Evolutionary conservation across 1,140 invertebrate species (phyloP), one percentile per base, ranked within the genome.

Genomic region (Diplogasteroides magnus): DNA sequence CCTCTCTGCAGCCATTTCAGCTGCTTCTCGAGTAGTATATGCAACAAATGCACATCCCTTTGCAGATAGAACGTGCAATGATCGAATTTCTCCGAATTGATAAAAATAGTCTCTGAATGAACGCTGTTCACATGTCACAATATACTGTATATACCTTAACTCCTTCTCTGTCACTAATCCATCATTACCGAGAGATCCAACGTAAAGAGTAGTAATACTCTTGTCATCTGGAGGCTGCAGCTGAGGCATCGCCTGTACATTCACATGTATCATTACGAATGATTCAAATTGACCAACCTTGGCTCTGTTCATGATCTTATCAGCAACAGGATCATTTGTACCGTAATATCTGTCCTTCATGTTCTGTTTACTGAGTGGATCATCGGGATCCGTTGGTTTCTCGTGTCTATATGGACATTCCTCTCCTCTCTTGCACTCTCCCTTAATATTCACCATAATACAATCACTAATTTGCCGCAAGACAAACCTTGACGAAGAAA

Each of bases 401-500:
- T 99, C 97, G 82, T 99, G 97, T 26, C 97, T 88, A 83, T 98
- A 99, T 0, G 97, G 97, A 86, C 97, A 99, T 83, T 99, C 97
- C 86, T 99, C 96, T 19, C 97, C 97, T 84, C 97, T 87, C 81
- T 95, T 91, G 84, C 97, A 99, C 84, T 98, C 96, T 0, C 96
- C 97, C 86, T 99, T 99, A 6, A 48, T 11, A 48, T 11, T 19
- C 37, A 48, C 19, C 19, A 11, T 48, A 48, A 48, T 11, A 48
- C 6, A 48, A 48, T 48, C 37, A 48, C 6, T 48, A 6, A 19
- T n/a, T 48, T 11, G 37, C 37, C 37, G 19, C 6, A 6, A 48
- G 19, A 19, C 37, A 19, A 11, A 48, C 37, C 37, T 48, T 48
- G 0, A 99, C 95, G 93, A 95, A 99, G 84, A 99, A 99, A 0